Evolutionary conservation across 2,113 vertebrate genomes (phyloP).

Genomic region (Symphodus melops): DNA sequence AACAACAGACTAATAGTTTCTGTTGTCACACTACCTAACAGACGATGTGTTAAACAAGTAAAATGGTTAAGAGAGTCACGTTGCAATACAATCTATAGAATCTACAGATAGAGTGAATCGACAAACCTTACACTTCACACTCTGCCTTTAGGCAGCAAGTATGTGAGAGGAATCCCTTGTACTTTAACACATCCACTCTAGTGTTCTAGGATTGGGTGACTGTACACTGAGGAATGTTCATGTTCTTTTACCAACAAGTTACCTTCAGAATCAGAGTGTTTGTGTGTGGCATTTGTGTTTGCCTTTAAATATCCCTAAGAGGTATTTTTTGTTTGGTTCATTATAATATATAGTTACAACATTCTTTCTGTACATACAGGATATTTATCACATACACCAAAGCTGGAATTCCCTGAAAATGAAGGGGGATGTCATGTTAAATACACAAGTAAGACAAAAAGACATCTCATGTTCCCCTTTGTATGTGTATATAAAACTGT

Average conservation of each 20-base stretch:
- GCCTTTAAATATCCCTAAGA: too few species aligned
- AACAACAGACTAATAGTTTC: background rate
- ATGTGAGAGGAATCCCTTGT: slow-evolving; percentile 46
- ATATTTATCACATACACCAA: background rate
- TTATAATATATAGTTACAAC: too few species aligned
- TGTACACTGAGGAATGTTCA: background rate
- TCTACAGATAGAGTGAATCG: background rate
- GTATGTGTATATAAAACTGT: background rate
- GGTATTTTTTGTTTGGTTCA: background rate
- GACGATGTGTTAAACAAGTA: too few species aligned
- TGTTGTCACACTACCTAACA: too few species aligned
- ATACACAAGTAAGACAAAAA: slow-evolving; percentile 6
- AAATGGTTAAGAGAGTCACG: too few species aligned
- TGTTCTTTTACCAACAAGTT: background rate
- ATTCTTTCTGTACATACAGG: too few species aligned
- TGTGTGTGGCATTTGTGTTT: background rate
- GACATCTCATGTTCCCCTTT: slow-evolving; percentile 17
- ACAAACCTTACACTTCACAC: background rate
- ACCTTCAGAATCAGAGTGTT: background rate
- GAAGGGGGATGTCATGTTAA: slow-evolving; percentile 24
- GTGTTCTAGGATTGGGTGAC: slow-evolving; percentile 2
- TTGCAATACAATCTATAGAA: too few species aligned
- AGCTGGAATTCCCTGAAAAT: background rate
- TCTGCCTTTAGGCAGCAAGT: slow-evolving; percentile 19
- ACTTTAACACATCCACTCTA: slow-evolving; percentile 44